Conservation (phyloP, 2,797 vertebrate species). For the Lates japonicus region DNA sequence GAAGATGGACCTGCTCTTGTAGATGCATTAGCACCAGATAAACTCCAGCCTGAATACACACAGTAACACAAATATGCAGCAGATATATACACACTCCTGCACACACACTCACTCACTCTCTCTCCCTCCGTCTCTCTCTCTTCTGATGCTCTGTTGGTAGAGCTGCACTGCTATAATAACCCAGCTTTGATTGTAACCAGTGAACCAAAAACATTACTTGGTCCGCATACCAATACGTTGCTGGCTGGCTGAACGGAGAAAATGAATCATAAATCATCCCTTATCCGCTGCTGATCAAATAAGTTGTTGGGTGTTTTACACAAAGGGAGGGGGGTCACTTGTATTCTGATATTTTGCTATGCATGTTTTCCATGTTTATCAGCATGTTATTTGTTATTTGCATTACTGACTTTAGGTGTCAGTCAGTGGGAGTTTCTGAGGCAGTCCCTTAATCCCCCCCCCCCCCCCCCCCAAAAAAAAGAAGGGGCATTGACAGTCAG, state of each 20-base stretch:
- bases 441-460: neutral
- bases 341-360: neutral
- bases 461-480: constrained; percentile 28
- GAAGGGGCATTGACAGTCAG: constrained; percentile 63
- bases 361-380: constrained; percentile 5
- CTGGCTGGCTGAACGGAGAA: constrained; percentile 17
- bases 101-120: neutral
- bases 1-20: constrained; percentile 28
- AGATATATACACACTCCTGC: neutral
- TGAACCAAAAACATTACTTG: constrained; percentile 47
- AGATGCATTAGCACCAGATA: constrained; percentile 38
- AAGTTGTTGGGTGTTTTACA: constrained; percentile 18
- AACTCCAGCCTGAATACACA: constrained; percentile 13
- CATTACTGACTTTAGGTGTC: constrained; percentile 33
- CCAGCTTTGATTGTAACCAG: constrained; percentile 53
- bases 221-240: constrained; percentile 54
- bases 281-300: constrained; percentile 44
- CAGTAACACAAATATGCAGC: constrained; percentile 17
- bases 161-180: constrained; percentile 44
- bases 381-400: constrained; percentile 37
- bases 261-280: constrained; percentile 55
- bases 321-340: constrained; percentile 4
- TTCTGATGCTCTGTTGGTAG: constrained; percentile 20
- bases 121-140: neutral
- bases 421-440: constrained; percentile 25